Evolutionary conservation across 2,113 vertebrate species (phyloP).

Genomic region (Empidonax traillii): DNA sequence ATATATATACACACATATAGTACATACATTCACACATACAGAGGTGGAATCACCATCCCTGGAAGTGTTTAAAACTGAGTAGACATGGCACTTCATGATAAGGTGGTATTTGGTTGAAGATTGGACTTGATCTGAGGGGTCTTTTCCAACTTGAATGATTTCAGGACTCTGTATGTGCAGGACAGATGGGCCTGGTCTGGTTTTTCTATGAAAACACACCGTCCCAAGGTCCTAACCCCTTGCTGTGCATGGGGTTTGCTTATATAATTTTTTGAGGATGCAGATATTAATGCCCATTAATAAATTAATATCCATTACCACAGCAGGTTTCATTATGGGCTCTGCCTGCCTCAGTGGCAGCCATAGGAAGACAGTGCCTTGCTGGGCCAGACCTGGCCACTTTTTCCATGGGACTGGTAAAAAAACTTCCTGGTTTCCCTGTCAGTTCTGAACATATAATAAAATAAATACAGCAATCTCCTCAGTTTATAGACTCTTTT

Average conservation of each 20-base stretch:
- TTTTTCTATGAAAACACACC: conserved; percentile 24
- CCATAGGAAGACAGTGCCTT: rapidly evolving
- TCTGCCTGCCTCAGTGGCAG: neutral
- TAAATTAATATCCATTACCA: neutral
- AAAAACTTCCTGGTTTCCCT: neutral
- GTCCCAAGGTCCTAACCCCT: neutral
- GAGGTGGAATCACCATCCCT: neutral
- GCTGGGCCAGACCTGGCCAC: neutral
- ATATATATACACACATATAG: neutral
- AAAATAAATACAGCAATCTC: neutral
- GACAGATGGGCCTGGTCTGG: conserved; percentile 45
- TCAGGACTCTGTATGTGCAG: neutral
- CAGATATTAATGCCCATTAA: neutral
- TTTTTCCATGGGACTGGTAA: neutral
- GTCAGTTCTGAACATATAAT: neutral
- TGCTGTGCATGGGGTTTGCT: neutral
- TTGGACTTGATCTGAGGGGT: neutral
- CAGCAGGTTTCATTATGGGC: rapidly evolving
- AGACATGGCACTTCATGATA: neutral
- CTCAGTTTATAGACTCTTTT: conserved; percentile 15
- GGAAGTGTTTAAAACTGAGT: neutral
- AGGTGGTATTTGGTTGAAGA: neutral
- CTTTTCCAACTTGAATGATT: neutral
- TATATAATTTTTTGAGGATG: neutral
- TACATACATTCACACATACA: neutral